Base-by-base conservation (phyloP, 2,888 invertebrate species). In the Camponotus fellah region DNA sequence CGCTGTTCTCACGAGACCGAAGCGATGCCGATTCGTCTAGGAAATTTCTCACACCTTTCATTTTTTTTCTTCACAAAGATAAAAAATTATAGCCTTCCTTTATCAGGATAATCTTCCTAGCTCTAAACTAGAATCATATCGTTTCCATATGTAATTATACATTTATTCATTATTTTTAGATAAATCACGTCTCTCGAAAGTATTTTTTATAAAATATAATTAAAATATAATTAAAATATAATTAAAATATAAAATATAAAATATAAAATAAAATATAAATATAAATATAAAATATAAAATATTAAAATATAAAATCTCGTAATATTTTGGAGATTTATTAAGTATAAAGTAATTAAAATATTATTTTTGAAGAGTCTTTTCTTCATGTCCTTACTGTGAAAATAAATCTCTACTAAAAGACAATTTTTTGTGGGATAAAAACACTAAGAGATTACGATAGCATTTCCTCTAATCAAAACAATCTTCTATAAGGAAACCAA, bases 401-500 rank as follows among this genome's bases (percentile, higher is more conserved):
- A 49, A 49, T 6, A n/a, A 69, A 32, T 46, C 8, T 69, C 12
- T 62, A 43, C 5, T 60, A 58, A 10, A 60, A 58, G 0, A 40
- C 17, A 72, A 60, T 2, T 62, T 8, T 60, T 56, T 62, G n/a
- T 14, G 8, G 12, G 32, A 12, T 62, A 43, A 60, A 60, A 60
- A 58, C 12, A 26, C 0, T 72, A 60, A 3, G 2, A 60, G 10
- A 40, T 3, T 58, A 58, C 17, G 14, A 40, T 43, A 26, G 26
- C 32, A 43, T 74, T 74, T 74, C 26, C 26, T 43, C 43, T 8
- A 60, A 74, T 26, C 43, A 17, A 43, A 14, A 40, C 12, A 43
- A 17, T 32, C 17, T 32, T 26, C 14, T 32, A 32, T 32, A 60
- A 58, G n/a, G 0, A 21, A 72, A 37, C 8, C 60, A 56, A 5